Evolutionary conservation across 2,113 vertebrate species (phyloP).

Genomic region (Rhadina sibilatrix): DNA sequence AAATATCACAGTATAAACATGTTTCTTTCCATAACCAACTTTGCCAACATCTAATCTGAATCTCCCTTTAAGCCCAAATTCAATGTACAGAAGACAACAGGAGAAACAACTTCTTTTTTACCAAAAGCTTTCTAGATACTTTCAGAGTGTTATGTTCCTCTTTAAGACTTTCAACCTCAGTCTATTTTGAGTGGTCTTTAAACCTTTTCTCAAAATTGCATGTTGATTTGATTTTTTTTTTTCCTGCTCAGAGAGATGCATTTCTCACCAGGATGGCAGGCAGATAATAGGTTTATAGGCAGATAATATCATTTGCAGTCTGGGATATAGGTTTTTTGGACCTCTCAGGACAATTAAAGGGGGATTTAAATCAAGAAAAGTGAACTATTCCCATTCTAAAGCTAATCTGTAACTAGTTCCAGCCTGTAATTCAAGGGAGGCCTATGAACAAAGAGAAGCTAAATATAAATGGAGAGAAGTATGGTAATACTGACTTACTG

Average conservation of each 20-base stretch:
- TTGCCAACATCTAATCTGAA: not conserved
- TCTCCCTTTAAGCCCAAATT: not conserved
- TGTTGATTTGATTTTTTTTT: not conserved
- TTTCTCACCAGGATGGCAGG: not conserved
- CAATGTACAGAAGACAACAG: not conserved
- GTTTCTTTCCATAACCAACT: not conserved
- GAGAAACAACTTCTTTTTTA: not conserved
- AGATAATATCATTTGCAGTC: not conserved
- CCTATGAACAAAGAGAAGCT: not conserved
- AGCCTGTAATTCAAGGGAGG: not conserved
- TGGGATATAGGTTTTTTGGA: not conserved
- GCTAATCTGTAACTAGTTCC: not conserved
- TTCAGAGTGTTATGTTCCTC: not conserved
- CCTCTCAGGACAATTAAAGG: not conserved
- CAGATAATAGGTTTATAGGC: not conserved
- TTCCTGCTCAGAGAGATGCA: not conserved
- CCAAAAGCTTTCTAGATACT: not conserved
- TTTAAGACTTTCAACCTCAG: not conserved
- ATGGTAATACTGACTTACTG: not conserved
- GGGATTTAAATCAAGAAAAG: not conserved
- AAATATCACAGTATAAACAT: not conserved
- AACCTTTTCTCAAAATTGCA: not conserved
- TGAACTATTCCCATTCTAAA: not conserved
- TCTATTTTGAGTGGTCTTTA: not conserved
- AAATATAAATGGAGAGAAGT: not conserved